Conservation (phyloP, 2,888 invertebrate species). For the Brachyptera putata region DNA sequence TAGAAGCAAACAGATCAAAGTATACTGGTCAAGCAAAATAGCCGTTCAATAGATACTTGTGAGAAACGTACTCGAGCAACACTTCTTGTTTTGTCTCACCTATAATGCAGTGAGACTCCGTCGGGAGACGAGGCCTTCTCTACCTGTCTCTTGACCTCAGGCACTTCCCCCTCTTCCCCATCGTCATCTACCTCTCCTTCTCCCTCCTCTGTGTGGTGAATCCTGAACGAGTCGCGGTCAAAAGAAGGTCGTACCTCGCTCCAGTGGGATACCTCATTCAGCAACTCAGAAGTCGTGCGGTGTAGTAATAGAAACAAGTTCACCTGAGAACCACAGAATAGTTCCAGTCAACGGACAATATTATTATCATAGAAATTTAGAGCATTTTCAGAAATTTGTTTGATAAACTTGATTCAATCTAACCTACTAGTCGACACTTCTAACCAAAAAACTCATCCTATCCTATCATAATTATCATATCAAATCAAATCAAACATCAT, state of each 20-base stretch:
- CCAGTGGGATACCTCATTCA: constrained; percentile 55
- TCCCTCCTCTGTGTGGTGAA: constrained; percentile 48
- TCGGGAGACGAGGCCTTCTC: constrained; percentile 25
- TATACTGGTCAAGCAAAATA: too few species aligned
- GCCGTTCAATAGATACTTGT: too few species aligned
- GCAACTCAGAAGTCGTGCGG: constrained; percentile 52
- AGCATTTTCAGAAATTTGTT: too few species aligned
- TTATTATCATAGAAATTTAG: neutral
- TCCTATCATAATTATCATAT: too few species aligned
- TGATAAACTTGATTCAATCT: too few species aligned
- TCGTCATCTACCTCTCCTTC: constrained; percentile 53
- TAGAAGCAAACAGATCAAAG: too few species aligned
- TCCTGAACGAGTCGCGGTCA: constrained; percentile 53
- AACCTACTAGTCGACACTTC: too few species aligned
- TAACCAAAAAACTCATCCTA: too few species aligned
- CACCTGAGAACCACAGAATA: constrained; percentile 45
- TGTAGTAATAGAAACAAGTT: constrained; percentile 55
- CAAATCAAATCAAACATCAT: too few species aligned
- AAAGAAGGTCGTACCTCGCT: constrained; percentile 53
- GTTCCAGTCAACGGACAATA: neutral
- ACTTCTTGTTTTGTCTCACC: too few species aligned
- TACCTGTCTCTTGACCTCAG: neutral
- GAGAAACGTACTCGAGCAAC: too few species aligned
- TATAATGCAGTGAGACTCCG: constrained; percentile 48
- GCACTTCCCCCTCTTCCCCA: constrained; percentile 45